These are phyloP conservation scores for Eurystomus gularis DNA, from an alignment of 2,113 vertebrate species.

Conservation along the genomic window DNA sequence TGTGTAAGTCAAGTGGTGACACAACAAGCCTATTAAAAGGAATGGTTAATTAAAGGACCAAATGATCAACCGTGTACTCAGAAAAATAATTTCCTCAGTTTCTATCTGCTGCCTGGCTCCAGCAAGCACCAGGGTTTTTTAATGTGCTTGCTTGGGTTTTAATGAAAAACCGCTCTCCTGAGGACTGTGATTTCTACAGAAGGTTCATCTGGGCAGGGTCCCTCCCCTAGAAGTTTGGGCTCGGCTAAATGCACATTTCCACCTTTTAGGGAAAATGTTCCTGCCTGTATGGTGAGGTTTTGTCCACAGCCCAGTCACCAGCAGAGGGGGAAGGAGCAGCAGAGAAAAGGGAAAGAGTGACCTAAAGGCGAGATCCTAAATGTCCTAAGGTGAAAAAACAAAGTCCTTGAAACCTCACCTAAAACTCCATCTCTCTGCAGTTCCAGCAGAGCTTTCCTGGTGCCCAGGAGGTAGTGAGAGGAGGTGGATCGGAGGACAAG, in stretches of 20 bases:
- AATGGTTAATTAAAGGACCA: not conserved
- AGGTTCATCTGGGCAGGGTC: too few species aligned
- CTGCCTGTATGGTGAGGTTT: not conserved
- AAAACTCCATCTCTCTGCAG: fast-evolving
- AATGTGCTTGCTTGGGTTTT: not conserved
- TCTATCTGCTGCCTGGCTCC: not conserved
- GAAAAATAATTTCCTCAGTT: not conserved
- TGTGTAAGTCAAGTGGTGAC: not conserved
- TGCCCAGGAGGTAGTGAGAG: not conserved
- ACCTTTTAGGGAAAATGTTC: not conserved
- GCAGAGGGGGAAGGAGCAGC: slow-evolving; percentile 28
- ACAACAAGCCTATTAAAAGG: not conserved
- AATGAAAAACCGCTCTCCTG: not conserved
- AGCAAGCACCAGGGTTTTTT: not conserved
- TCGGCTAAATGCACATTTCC: fast-evolving
- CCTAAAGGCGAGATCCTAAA: not conserved
- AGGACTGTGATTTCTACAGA: not conserved
- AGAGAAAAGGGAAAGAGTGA: not conserved
- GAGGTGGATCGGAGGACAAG: not conserved
- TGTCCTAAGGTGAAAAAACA: not conserved
- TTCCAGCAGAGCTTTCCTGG: not conserved
- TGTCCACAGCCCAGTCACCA: not conserved
- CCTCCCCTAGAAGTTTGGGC: not conserved
- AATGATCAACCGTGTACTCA: fast-evolving
- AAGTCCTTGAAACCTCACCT: not conserved